Evolutionary conservation across 2,113 vertebrate genomes (phyloP).

Genomic region (Callaeas wilsoni): DNA sequence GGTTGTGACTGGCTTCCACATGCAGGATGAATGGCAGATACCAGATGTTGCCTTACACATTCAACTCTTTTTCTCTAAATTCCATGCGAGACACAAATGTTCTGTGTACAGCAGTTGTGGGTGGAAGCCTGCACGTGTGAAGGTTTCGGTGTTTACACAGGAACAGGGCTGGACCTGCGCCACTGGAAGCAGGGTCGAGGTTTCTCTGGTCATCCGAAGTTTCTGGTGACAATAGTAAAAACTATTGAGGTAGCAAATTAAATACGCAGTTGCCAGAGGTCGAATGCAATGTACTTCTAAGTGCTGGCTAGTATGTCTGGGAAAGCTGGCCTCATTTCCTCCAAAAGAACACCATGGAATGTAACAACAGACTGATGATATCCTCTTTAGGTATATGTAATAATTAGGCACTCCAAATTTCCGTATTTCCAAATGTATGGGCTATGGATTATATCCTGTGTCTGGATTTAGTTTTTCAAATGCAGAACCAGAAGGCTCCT

Average conservation of each 20-base stretch:
- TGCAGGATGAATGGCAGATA: background rate
- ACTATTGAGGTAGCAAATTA: background rate
- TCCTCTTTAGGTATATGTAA: background rate
- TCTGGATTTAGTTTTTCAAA: background rate
- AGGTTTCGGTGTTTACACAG: background rate
- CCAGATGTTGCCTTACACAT: background rate
- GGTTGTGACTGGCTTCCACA: background rate
- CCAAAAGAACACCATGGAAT: background rate
- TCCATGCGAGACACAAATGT: background rate
- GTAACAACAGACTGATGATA: background rate
- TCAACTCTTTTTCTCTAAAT: background rate
- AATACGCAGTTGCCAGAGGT: background rate
- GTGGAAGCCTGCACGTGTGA: background rate
- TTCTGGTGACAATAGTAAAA: background rate
- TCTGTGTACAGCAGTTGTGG: background rate
- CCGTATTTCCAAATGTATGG: background rate
- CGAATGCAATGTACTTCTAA: background rate
- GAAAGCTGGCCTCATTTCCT: background rate
- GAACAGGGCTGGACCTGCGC: background rate
- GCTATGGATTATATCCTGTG: background rate
- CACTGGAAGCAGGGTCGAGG: background rate
- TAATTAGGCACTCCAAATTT: background rate
- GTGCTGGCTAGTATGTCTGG: background rate
- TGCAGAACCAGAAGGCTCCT: background rate
- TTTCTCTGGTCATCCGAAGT: background rate